Evolutionary conservation across 37 sponge, comb jelly and placozoan species (phyloP), one percentile per base, ranked within the genome.

Genomic region (Cladorhizidae sp.): DNA sequence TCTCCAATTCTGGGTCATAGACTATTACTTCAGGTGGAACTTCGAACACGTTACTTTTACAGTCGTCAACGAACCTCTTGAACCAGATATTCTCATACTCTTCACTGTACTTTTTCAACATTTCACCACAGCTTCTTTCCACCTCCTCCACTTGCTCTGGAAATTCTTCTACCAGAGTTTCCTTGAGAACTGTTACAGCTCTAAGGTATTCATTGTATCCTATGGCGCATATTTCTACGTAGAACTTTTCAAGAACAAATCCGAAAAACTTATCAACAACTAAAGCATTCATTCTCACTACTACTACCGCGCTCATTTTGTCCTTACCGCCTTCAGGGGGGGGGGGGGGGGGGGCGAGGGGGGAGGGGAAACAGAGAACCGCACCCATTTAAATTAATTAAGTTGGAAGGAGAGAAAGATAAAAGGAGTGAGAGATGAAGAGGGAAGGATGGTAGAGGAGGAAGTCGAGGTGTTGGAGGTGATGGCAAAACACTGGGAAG

Each of bases 141-240:
- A 90, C 64, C 55, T 80, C 91, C 28, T 70, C 74, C 41, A 67
- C 26, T 28, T 57, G 68, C 2, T 90, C 82, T 12, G 91, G 86
- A 62, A 77, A 83, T 40, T 83, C 72, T 0, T 45, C 61, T 6
- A 79, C 36, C 41, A 92, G 69, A 2, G 56, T 74, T 57, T 83
- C 76, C 37, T 74, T 69, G 11, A 87, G 65, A 6, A 51, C 39
- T 1, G 49, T 58, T 1, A 92, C 80, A 20, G 80, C 80, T 1
- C 26, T 63, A 22, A 79, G 74, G 51, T 79, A 87, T 33, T 82
- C 80, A 64, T 80, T 75, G 64, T 83, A 77, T 15, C 72, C 73
- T 21, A 81, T 37, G 5, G 62, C 76, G 41, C 79, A 83, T 22
- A 87, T 76, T 42, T 83, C 85, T 12, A 35, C 1, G 51, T 77